These are phyloP conservation scores for Bursaphelenchus mucronatus DNA, from an alignment of 1,140 invertebrate genomes.

Conservation along the genomic window DNA sequence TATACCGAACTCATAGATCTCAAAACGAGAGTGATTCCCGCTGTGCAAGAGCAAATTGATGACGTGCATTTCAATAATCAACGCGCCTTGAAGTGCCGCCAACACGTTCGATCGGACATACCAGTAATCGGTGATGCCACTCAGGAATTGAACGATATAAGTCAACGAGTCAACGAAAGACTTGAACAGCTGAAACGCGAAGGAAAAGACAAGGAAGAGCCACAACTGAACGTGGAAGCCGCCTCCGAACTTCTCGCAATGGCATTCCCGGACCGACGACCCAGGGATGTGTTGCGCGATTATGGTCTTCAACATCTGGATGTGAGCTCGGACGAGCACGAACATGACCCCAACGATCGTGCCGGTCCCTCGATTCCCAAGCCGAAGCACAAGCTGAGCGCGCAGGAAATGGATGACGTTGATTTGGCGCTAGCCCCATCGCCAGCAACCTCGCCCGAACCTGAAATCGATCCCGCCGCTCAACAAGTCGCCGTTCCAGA, in stretches of 20 bases:
- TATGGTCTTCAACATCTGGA: constrained; percentile 15
- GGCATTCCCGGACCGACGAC: constrained; percentile 18
- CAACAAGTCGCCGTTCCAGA: neutral
- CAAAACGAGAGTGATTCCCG: constrained; percentile 3
- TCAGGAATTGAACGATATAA: neutral
- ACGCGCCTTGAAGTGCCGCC: neutral
- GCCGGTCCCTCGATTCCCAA: neutral
- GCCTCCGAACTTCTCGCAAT: constrained; percentile 15
- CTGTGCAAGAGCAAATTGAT: neutral
- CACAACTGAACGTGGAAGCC: constrained; percentile 5
- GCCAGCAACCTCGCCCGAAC: constrained; percentile 1
- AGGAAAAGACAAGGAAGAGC: constrained; percentile 8
- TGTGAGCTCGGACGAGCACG: constrained; percentile 12
- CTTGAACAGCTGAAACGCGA: neutral
- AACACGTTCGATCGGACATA: constrained; percentile 11
- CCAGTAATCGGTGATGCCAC: constrained; percentile 12
- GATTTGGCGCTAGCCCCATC: constrained; percentile 15
- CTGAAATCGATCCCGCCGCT: neutral
- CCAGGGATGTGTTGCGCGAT: constrained; percentile 1
- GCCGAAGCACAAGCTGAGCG: constrained; percentile 5
- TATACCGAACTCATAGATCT: constrained; percentile 9
- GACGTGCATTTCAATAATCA: neutral
- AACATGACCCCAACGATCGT: constrained; percentile 1
- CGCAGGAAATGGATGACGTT: constrained; percentile 18
- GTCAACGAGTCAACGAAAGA: neutral